Percentiles rank a stretch among this genome's conserved stretches.
phyloP scores from a whole-genome alignment of 2,888 invertebrate genomes.

The Drosophila fungiperda region DNA sequence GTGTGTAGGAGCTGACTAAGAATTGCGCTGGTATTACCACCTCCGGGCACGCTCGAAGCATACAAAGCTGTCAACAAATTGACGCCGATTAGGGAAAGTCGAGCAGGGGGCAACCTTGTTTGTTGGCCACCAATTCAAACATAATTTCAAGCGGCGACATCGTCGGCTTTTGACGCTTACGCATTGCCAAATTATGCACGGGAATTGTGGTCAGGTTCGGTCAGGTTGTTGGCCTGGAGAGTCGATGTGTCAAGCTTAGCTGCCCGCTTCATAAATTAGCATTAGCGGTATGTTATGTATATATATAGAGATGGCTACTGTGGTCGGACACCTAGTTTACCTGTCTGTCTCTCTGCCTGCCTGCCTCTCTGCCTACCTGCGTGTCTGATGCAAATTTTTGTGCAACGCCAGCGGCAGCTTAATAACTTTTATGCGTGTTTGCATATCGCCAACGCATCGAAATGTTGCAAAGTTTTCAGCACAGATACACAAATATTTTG shows the following conservation, averaged over 20 bases:
- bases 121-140: constrained; percentile 63
- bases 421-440: constrained; percentile 81
- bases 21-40: constrained; percentile 40
- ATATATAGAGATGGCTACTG: not conserved
- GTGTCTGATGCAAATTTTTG: constrained; percentile 60
- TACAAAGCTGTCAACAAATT: constrained; percentile 75
- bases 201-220: constrained; percentile 17
- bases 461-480: constrained; percentile 52
- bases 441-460: constrained; percentile 71
- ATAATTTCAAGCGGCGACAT: constrained; percentile 65
- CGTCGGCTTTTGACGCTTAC: constrained; percentile 57
- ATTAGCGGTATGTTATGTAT: constrained; percentile 53
- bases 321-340: not conserved
- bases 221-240: constrained; percentile 12
- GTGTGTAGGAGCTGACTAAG: constrained; percentile 31
- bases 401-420: constrained; percentile 63
- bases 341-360: constrained; percentile 14
- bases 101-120: constrained; percentile 20
- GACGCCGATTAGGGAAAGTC: constrained; percentile 61
- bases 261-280: constrained; percentile 71
- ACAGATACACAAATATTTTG: constrained; percentile 5
- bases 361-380: not conserved
- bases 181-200: constrained; percentile 76
- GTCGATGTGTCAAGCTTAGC: constrained; percentile 46
- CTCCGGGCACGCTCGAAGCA: constrained; percentile 40